Conservation (phyloP, 2,888 invertebrate genomes). For the Physocephala rufipes region DNA sequence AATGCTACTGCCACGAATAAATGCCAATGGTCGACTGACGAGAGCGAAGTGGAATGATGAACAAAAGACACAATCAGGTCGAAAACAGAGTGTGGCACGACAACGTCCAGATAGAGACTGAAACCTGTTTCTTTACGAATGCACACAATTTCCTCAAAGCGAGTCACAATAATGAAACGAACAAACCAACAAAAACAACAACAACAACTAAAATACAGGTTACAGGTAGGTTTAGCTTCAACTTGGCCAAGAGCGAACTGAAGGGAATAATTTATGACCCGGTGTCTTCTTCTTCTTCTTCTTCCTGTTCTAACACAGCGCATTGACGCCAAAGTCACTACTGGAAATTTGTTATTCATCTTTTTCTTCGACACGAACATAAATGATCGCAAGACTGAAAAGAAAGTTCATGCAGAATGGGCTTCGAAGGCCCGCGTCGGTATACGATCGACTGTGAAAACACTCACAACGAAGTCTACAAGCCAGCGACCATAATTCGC, state of each 20-base stretch:
- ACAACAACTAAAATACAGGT: not conserved
- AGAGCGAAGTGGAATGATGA: not conserved
- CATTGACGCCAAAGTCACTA: too few species aligned
- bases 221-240: not conserved
- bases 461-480: too few species aligned
- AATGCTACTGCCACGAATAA: not conserved
- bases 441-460: too few species aligned
- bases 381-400: too few species aligned
- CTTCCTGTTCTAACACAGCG: too few species aligned
- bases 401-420: too few species aligned
- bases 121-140: conserved; percentile 50
- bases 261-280: not conserved
- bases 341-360: too few species aligned
- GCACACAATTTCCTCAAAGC: conserved; percentile 37
- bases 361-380: too few species aligned
- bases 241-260: not conserved
- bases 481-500: too few species aligned
- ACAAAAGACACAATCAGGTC: not conserved
- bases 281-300: too few species aligned
- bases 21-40: not conserved
- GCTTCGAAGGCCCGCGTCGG: too few species aligned
- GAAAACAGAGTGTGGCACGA: conserved; percentile 45
- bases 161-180: not conserved
- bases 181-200: not conserved
- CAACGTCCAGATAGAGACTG: conserved; percentile 50